phyloP scores from a whole-genome alignment of 1,140 invertebrate species.

The Diachasmimorpha longicaudata region DNA sequence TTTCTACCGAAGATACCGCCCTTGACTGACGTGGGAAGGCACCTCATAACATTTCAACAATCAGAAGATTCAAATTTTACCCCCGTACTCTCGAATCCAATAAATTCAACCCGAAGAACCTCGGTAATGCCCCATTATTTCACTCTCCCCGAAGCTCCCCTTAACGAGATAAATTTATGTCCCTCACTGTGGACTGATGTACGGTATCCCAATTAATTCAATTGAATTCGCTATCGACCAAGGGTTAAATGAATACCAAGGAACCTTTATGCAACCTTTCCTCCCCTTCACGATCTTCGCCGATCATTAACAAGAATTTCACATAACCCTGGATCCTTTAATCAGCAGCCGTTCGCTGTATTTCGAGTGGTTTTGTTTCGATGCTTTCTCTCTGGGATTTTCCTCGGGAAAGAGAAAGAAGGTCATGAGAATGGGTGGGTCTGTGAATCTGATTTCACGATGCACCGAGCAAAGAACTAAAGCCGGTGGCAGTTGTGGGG shows the following conservation, averaged over 20 bases:
- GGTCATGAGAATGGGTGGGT: not conserved
- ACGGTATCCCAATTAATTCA: not conserved
- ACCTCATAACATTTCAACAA: no score
- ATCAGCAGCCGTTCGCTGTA: not conserved
- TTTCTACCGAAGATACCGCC: no score
- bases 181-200: no score
- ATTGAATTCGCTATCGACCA: not conserved
- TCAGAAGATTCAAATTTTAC: no score
- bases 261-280: not conserved
- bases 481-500: not conserved
- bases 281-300: not conserved
- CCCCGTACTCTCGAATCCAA: no score
- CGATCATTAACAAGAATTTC: not conserved
- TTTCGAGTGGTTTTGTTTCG: not conserved
- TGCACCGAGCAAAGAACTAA: not conserved
- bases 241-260: not conserved
- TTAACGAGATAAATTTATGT: no score
- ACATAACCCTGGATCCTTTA: not conserved
- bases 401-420: not conserved
- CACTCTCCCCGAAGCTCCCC: no score
- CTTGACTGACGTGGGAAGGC: no score
- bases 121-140: no score
- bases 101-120: no score
- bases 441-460: conserved; percentile 32
- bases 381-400: not conserved